Base-by-base conservation (phyloP, 1,140 invertebrate species). In the Drosophila parvula region DNA sequence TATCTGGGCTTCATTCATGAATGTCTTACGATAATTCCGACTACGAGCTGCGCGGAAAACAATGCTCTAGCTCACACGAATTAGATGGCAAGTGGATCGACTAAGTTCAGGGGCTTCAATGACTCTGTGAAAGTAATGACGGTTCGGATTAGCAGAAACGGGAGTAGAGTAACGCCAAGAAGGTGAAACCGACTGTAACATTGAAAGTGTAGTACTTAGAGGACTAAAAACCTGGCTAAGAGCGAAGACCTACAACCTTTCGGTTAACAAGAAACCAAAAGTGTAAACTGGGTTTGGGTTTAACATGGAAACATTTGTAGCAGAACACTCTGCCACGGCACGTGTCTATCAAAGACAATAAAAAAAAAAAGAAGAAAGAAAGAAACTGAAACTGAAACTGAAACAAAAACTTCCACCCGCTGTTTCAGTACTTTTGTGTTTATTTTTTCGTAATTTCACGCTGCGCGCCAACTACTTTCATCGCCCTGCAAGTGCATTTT, bases 151-250 rank as follows among this genome's bases (percentile, higher is more conserved):
- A 78, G 38, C 43, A 69, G 74, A 68, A 78, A 78, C 16, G 64
- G 41, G 63, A 68, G 73, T 76, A 59, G 50, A 34, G 50, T 45
- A 32, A 28, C 14, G 22, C 22, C 5, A 9, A 60, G 55, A 56
- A 50, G 73, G 73, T 76, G 73, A 69, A 61, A 78, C 57, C 53
- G 38, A 62, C 10, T 78, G 75, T 78, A 38, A 40, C 62, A 74
- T 82, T 76, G 75, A 88, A 88, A 82, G 79, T 70, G 61, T 81
- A 64, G 47, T 45, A 40, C 45, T 67, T 50, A 59, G 67, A 53
- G 55, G 30, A 47, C 62, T 65, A 62, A 74, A 45, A 74, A 64
- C 32, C 32, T 18, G 32, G 50, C 74, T 68, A 64, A 79, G 47
- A 58, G 59, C 43, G 71, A 65, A 76, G 70, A 68, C 73, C 73